These are phyloP conservation scores for Cataglyphis rosenhaueri DNA, from an alignment of 2,888 invertebrate species.

Conservation along the genomic window DNA sequence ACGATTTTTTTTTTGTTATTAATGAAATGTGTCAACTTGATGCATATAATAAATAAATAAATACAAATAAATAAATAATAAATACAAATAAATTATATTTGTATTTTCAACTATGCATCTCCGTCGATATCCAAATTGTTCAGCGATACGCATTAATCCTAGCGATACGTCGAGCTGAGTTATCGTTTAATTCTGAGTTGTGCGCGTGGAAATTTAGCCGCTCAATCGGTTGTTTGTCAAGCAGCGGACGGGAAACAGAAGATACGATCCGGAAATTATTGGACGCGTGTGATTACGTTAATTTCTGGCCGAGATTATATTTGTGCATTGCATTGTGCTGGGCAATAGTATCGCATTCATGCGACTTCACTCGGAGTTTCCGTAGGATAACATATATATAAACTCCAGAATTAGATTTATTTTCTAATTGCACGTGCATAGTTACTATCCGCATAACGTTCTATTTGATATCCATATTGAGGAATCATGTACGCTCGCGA, in stretches of 20 bases:
- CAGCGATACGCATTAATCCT: constrained; percentile 26
- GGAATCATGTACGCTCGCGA: constrained; percentile 8
- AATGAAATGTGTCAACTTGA: not conserved
- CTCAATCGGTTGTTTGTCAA: constrained; percentile 49
- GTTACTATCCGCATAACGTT: constrained; percentile 30
- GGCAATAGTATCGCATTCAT: constrained; percentile 24
- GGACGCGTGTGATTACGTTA: constrained; percentile 50
- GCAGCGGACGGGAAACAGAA: constrained; percentile 44
- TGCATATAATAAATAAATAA: not conserved
- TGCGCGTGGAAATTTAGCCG: constrained; percentile 47
- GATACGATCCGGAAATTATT: constrained; percentile 55
- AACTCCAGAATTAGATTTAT: constrained; percentile 46
- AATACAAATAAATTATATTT: not conserved
- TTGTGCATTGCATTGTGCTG: constrained; percentile 12
- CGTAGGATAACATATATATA: constrained; percentile 5
- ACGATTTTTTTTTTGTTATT: constrained; percentile 1
- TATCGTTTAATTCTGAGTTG: constrained; percentile 47
- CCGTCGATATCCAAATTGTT: constrained; percentile 19
- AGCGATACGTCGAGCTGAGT: constrained; percentile 39
- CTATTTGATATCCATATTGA: constrained; percentile 25
- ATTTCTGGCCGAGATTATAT: constrained; percentile 51
- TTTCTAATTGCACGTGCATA: constrained; percentile 36
- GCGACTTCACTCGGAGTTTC: constrained; percentile 25
- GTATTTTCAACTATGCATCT: not conserved
- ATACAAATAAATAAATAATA: not conserved